Percentiles rank a stretch among this genome's conserved stretches.
Conservation (phyloP, 2,888 invertebrate species). For the Spatulosminthurus flaviceps region DNA sequence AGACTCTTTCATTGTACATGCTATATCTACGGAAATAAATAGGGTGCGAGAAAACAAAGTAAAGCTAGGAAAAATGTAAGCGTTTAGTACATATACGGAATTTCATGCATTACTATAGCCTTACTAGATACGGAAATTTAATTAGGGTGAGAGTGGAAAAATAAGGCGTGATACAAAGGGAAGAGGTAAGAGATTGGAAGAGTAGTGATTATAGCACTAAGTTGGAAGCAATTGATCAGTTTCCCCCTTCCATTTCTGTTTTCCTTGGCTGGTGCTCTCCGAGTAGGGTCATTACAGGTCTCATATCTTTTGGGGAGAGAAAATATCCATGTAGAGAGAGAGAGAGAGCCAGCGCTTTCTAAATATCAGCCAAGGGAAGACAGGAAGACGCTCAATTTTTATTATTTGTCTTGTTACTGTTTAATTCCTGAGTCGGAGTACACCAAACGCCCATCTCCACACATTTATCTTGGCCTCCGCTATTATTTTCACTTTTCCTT, state of each 20-base stretch:
- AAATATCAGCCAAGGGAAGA: background rate
- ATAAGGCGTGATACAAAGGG: too few species aligned
- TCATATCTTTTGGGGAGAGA: background rate
- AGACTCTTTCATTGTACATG: too few species aligned
- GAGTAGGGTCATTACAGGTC: background rate
- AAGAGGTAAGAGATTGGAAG: background rate
- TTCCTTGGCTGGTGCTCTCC: background rate
- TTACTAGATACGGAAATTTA: too few species aligned
- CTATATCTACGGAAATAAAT: too few species aligned
- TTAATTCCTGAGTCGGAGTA: background rate
- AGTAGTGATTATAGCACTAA: constrained; percentile 9
- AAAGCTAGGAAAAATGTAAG: too few species aligned
- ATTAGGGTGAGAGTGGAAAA: too few species aligned
- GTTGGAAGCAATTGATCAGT: constrained; percentile 7
- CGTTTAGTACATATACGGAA: too few species aligned
- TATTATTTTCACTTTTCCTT: constrained; percentile 12
- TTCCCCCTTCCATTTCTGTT: background rate
- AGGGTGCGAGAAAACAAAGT: too few species aligned
- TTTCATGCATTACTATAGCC: too few species aligned
- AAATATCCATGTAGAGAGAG: too few species aligned
- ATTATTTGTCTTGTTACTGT: constrained; percentile 13
- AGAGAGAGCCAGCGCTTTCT: background rate
- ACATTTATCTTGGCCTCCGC: constrained; percentile 5
- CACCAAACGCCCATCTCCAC: constrained; percentile 4
- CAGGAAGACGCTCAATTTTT: constrained; percentile 9